phyloP scores from a whole-genome alignment of 2,888 invertebrate genomes.

The Charanyca ferruginea region DNA sequence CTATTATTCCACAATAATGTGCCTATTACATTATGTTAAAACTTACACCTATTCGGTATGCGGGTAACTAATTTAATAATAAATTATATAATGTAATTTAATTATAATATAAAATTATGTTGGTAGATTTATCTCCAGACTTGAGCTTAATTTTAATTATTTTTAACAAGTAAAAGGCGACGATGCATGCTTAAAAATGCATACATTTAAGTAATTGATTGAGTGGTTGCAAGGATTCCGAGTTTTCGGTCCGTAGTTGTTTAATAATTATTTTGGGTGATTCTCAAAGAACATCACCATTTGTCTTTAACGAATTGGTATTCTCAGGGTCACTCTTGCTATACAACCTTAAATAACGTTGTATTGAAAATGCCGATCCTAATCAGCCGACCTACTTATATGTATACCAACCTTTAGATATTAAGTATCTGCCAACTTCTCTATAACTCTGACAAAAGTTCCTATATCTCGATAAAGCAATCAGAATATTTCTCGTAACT shows the following conservation, averaged over 20 bases:
- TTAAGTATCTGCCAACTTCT: not conserved
- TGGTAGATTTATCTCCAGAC: slow-evolving; percentile 13
- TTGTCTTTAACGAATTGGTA: no score
- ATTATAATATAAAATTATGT: slow-evolving; percentile 1
- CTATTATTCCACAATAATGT: slow-evolving; percentile 31
- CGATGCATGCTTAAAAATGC: slow-evolving; percentile 4
- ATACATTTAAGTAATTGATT: not conserved
- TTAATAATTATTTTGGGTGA: no score
- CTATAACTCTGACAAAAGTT: not conserved
- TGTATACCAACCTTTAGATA: no score
- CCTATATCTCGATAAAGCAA: not conserved
- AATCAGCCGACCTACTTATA: no score
- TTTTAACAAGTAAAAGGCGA: slow-evolving; percentile 6
- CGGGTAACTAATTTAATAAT: slow-evolving; percentile 10
- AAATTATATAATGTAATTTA: slow-evolving; percentile 36
- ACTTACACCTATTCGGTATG: slow-evolving; percentile 31
- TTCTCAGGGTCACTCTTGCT: no score
- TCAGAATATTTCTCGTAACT: slow-evolving; percentile 25
- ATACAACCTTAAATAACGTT: no score
- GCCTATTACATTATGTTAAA: slow-evolving; percentile 51
- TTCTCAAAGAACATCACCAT: no score
- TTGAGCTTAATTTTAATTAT: not conserved
- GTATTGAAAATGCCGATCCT: no score
- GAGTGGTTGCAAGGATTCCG: not conserved
- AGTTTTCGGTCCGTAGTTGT: not conserved